These are phyloP conservation scores for Icerya purchasi DNA, from an alignment of 2,888 invertebrate genomes.

Conservation along the genomic window DNA sequence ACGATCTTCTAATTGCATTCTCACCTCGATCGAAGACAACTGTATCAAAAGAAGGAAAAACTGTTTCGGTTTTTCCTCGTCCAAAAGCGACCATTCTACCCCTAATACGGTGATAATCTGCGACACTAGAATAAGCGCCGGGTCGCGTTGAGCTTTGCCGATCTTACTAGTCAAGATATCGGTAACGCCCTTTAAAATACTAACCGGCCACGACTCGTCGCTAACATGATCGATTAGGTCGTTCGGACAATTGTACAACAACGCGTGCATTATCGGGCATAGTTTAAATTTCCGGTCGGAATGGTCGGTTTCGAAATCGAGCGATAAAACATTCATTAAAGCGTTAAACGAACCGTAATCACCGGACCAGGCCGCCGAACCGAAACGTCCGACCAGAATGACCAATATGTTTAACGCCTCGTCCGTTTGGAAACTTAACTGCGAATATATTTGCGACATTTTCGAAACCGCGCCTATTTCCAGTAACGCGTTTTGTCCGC, in stretches of 20 bases:
- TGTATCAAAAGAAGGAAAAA: conserved; percentile 67
- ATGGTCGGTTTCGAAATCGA: conserved; percentile 74
- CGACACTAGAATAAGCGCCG: conserved; percentile 62
- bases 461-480: conserved; percentile 55
- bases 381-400: conserved; percentile 47
- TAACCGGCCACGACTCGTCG: conserved; percentile 60
- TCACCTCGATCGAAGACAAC: conserved; percentile 72
- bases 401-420: conserved; percentile 65
- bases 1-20: conserved; percentile 80
- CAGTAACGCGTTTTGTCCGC: conserved; percentile 57
- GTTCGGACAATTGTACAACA: conserved; percentile 49
- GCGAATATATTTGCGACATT: conserved; percentile 67
- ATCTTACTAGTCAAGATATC: conserved; percentile 73
- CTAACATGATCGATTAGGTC: conserved; percentile 38
- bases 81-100: conserved; percentile 60
- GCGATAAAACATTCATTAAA: conserved; percentile 55
- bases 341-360: conserved; percentile 61
- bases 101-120: conserved; percentile 60
- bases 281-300: conserved; percentile 76
- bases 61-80: conserved; percentile 54
- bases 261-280: conserved; percentile 51
- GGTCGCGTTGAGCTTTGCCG: conserved; percentile 69
- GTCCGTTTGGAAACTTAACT: conserved; percentile 73
- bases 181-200: conserved; percentile 56
- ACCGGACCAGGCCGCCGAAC: conserved; percentile 50